A percentile compares a stretch with the other conserved stretches of the same genome.
Conservation (phyloP, 2,888 invertebrate species). For the Machimus rusticus region DNA sequence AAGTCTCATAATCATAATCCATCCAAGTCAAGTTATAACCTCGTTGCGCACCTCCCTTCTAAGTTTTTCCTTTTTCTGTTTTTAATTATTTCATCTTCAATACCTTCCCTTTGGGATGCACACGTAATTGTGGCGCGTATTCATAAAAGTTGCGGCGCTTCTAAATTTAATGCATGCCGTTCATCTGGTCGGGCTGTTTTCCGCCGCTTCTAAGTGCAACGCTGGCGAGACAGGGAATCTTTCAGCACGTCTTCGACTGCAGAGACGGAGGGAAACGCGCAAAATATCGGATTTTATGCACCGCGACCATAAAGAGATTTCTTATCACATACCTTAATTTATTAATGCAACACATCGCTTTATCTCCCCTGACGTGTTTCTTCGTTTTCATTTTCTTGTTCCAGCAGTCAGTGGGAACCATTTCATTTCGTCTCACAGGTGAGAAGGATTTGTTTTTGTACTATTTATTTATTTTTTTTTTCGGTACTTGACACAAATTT, state of each 20-base stretch:
- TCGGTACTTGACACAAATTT: conserved; percentile 30
- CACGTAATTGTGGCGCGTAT: not conserved
- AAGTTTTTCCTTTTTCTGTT: not conserved
- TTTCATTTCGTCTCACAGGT: not conserved
- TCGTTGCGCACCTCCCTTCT: not conserved
- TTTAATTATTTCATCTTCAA: not conserved
- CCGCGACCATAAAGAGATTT: conserved; percentile 18
- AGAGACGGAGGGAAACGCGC: not conserved
- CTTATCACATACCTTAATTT: conserved; percentile 38
- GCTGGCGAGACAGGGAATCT: not conserved
- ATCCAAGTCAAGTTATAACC: not conserved
- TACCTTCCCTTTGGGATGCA: not conserved
- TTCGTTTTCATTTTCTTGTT: not conserved
- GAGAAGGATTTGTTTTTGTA: not conserved
- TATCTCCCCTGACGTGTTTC: conserved; percentile 4
- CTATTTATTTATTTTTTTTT: not conserved
- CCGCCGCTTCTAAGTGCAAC: not conserved
- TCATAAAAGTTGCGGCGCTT: not conserved
- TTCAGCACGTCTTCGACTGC: not conserved
- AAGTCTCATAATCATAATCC: not conserved
- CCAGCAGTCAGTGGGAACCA: not conserved
- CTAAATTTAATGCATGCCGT: conserved; percentile 32
- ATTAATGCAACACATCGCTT: conserved; percentile 23
- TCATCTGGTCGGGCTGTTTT: not conserved
- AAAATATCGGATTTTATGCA: conserved; percentile 25